These are phyloP conservation scores for Neoniphon sammara DNA, from an alignment of 2,797 vertebrate genomes.

Conservation along the genomic window DNA sequence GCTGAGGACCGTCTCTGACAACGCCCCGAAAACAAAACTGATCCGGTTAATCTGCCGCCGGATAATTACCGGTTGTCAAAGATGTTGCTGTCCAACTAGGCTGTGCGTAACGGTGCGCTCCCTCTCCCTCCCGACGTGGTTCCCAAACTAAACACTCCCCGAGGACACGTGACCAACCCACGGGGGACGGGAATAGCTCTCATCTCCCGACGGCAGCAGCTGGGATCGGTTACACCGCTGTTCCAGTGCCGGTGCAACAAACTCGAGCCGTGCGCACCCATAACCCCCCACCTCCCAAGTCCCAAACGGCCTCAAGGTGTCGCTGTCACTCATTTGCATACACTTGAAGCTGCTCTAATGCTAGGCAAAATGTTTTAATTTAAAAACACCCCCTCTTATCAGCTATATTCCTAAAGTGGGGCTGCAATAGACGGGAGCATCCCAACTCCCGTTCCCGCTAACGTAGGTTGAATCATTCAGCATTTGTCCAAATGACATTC, in stretches of 20 bases:
- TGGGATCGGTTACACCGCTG: slow-evolving; percentile 76
- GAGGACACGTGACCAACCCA: slow-evolving; percentile 83
- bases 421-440: no score
- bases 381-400: slow-evolving; percentile 9
- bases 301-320: slow-evolving; percentile 56
- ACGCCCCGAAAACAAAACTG: slow-evolving; percentile 63
- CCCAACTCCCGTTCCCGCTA: no score
- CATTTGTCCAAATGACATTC: no score
- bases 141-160: slow-evolving; percentile 74
- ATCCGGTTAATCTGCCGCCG: slow-evolving; percentile 39
- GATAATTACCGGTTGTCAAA: slow-evolving; percentile 45
- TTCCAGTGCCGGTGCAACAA: slow-evolving; percentile 50
- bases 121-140: slow-evolving; percentile 45
- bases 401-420: no score
- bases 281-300: background rate
- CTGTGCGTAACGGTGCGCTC: slow-evolving; percentile 68
- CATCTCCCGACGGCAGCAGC: slow-evolving; percentile 67
- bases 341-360: background rate
- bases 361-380: no score
- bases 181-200: slow-evolving; percentile 77
- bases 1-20: slow-evolving; percentile 24
- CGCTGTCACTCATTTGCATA: slow-evolving; percentile 52
- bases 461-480: no score
- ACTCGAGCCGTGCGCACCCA: slow-evolving; percentile 30
- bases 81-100: slow-evolving; percentile 65